These are phyloP conservation scores for Diadophis punctatus DNA, from an alignment of 2,113 vertebrate species.

Conservation along the genomic window DNA sequence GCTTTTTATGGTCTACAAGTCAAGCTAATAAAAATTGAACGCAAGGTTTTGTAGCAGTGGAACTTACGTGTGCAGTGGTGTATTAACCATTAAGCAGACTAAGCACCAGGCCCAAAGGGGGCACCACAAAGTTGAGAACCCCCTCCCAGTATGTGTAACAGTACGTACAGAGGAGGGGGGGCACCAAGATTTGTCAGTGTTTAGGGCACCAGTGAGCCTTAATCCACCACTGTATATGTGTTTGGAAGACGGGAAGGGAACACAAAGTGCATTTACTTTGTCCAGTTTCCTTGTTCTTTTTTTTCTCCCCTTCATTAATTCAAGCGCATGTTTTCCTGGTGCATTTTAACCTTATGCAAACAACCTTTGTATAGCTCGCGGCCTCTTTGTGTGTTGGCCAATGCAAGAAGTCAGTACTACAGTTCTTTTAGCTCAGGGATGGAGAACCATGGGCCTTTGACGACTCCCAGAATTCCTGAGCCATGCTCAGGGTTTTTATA, in stretches of 20 bases:
- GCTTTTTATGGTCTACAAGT: neutral
- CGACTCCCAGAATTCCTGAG: too few relatives aligned
- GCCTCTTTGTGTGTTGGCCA: neutral
- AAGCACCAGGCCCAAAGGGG: too few relatives aligned
- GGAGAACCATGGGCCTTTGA: too few relatives aligned
- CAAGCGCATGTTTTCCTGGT: neutral
- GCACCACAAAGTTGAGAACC: too few relatives aligned
- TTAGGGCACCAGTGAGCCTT: too few relatives aligned
- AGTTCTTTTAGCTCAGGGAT: neutral
- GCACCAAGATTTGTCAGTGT: too few relatives aligned
- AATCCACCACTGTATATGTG: too few relatives aligned
- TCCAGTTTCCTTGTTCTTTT: neutral
- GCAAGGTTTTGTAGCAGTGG: neutral
- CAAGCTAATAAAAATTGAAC: neutral
- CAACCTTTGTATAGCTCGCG: neutral
- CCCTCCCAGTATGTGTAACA: too few relatives aligned
- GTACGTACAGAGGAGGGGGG: too few relatives aligned
- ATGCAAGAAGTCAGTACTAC: neutral
- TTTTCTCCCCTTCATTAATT: neutral
- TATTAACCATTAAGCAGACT: too few relatives aligned
- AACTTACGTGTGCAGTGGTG: too few relatives aligned
- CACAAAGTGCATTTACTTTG: neutral
- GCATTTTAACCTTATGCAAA: neutral
- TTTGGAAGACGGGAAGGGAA: neutral
- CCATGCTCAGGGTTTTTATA: neutral